Percentiles rank a stretch among this genome's conserved stretches.
Conservation (phyloP, 2,888 invertebrate species). For the Hydrotaea cyrtoneurina region DNA sequence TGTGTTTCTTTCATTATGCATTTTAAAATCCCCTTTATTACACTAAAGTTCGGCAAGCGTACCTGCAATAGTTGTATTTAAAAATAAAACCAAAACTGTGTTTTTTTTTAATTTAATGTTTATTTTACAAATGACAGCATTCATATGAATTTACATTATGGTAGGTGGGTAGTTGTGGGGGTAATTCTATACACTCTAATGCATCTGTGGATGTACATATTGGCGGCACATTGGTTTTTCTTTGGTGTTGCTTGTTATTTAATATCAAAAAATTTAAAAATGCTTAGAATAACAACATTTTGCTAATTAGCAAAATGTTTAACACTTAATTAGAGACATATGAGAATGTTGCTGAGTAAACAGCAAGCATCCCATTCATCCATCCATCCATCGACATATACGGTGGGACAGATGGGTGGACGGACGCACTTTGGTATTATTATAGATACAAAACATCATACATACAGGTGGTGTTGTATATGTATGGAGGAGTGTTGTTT, state of each 20-base stretch:
- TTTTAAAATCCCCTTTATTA: too few relatives aligned
- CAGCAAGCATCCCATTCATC: background rate
- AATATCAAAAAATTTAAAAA: constrained; percentile 35
- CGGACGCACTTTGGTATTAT: background rate
- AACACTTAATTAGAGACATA: constrained; percentile 37
- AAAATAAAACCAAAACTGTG: background rate
- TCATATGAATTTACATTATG: background rate
- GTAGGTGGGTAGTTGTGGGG: background rate
- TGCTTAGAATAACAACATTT: constrained; percentile 20
- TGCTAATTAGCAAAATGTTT: constrained; percentile 39
- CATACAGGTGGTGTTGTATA: constrained; percentile 26
- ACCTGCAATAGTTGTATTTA: background rate
- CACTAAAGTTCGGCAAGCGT: too few relatives aligned
- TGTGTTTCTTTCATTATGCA: too few relatives aligned
- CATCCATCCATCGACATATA: background rate
- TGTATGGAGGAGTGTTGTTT: background rate
- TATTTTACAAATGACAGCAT: constrained; percentile 23
- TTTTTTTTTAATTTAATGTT: background rate
- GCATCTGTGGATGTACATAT: background rate
- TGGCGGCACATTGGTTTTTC: background rate
- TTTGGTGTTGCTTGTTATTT: background rate
- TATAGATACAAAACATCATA: background rate
- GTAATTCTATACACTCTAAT: constrained; percentile 5
- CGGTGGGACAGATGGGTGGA: too few relatives aligned
- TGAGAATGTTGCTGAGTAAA: constrained; percentile 11